Percentiles rank a stretch among this genome's conserved stretches.
These are phyloP conservation scores for Chiroxiphia lanceolata DNA, from an alignment of 2,797 vertebrate species.

Conservation along the genomic window DNA sequence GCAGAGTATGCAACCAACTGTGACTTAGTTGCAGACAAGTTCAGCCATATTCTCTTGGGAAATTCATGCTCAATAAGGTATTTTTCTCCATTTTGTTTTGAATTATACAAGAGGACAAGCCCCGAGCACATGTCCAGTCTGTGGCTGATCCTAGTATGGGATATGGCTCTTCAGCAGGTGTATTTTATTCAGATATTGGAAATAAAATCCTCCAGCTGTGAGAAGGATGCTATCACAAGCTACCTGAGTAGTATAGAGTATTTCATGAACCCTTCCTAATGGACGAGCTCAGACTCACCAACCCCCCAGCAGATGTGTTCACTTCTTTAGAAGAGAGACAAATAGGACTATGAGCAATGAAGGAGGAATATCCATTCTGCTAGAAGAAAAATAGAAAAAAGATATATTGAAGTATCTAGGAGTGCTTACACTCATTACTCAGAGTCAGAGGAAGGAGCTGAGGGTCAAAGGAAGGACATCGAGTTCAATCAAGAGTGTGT, in stretches of 20 bases:
- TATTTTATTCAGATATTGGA: not conserved
- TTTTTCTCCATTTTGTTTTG: not conserved
- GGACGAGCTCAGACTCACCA: not conserved
- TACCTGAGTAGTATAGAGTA: not conserved
- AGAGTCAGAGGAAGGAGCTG: slow-evolving; percentile 8
- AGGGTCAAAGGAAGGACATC: slow-evolving; percentile 17
- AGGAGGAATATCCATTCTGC: not conserved
- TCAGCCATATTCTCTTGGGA: not conserved
- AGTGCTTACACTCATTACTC: not conserved
- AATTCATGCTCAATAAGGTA: not conserved
- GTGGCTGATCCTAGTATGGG: not conserved
- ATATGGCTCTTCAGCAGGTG: not conserved
- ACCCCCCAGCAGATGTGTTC: not conserved
- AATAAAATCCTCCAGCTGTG: not conserved
- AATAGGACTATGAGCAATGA: not conserved
- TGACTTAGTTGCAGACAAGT: not conserved
- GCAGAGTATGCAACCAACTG: accelerated
- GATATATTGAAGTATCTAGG: not conserved
- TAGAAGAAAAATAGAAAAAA: not conserved
- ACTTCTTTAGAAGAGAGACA: not conserved
- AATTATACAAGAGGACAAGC: accelerated
- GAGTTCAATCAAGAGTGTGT: not conserved
- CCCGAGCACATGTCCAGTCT: accelerated
- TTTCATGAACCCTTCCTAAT: not conserved
- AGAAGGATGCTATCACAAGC: not conserved